Evolutionary conservation across 2,113 vertebrate species (phyloP), one percentile per base, ranked within the genome.

Genomic region (Camelus bactrianus): DNA sequence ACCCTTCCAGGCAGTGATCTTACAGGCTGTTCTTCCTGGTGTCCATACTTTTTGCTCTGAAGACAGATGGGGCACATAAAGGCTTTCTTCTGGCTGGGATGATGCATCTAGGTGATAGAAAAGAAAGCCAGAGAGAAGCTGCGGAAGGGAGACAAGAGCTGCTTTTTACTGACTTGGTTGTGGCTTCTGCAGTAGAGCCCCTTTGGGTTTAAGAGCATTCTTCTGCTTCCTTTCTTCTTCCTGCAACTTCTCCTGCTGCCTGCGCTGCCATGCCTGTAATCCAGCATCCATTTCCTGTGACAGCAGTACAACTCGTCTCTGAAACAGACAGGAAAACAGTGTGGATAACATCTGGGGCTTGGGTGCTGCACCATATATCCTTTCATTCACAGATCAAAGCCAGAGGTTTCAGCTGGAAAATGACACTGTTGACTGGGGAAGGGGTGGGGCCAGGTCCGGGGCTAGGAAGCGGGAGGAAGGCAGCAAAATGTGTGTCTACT

Each of bases 241-340:
- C 64, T 93, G 83, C 75, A 96, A 79, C 46, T 97, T 97, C 46
- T 98, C 96, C 16, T 98, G 98, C 89, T 97, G 97, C 81, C 69
- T 98, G 24, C 98, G 58, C 12, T 85, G 82, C 99, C 99, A 99
- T 10, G 24, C 54, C 89, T 99, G 97, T 2, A 99, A 98, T 5
- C 99, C 99, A 93, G 84, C 70, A 95, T 99, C 99, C 95, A 99
- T 93, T 98, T 99, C 99, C 4, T 98, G 94, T 89, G 85, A 98
- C 73, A 99, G 97, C 98, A 98, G 95, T 93, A 99, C 98, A 17
- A 99, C 98, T 62, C 99, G 98, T 91, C 98, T 98, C 99, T 99
- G 98, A 62, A 96, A 97, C 38, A 82, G 86, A 94, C 80, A 77
- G 94, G 97, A 96, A 97, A 85, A 58, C 58, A 89, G 35, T 67